Percentiles rank a stretch among this genome's conserved stretches.
Conservation (phyloP, 1,140 invertebrate genomes). For the Alviniconcha marisindica region DNA sequence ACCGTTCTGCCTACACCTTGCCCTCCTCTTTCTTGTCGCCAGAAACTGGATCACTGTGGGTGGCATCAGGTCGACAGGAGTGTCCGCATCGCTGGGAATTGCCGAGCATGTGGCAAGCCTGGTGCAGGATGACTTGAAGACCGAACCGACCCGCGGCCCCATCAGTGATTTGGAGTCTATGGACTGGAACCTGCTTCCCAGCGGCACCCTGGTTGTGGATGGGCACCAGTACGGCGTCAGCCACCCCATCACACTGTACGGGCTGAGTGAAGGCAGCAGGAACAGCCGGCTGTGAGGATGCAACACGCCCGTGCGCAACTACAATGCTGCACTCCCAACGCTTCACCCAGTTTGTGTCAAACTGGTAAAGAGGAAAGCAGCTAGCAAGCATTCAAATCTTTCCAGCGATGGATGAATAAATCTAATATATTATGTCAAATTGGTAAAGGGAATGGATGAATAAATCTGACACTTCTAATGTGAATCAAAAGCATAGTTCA, state of each 20-base stretch:
- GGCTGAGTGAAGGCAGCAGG: neutral
- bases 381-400: too few relatives aligned
- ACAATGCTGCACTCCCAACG: too few relatives aligned
- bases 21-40: neutral
- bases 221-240: slow-evolving; percentile 48
- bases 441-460: too few relatives aligned
- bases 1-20: too few relatives aligned
- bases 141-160: slow-evolving; percentile 46
- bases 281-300: slow-evolving; percentile 23
- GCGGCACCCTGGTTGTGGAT: slow-evolving; percentile 44
- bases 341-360: too few relatives aligned
- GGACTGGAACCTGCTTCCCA: slow-evolving; percentile 44
- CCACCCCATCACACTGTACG: slow-evolving; percentile 55
- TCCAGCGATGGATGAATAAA: too few relatives aligned
- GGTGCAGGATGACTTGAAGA: slow-evolving; percentile 39
- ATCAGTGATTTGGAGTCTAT: slow-evolving; percentile 28
- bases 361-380: too few relatives aligned
- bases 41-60: slow-evolving; percentile 67
- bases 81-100: slow-evolving; percentile 64
- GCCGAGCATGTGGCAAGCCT: slow-evolving; percentile 49
- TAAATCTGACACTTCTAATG: too few relatives aligned
- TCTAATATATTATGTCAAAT: too few relatives aligned
- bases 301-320: too few relatives aligned
- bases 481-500: too few relatives aligned
- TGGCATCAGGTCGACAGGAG: slow-evolving; percentile 67